Base-by-base conservation (phyloP, 1,140 invertebrate species). In the Heliconius himera region DNA sequence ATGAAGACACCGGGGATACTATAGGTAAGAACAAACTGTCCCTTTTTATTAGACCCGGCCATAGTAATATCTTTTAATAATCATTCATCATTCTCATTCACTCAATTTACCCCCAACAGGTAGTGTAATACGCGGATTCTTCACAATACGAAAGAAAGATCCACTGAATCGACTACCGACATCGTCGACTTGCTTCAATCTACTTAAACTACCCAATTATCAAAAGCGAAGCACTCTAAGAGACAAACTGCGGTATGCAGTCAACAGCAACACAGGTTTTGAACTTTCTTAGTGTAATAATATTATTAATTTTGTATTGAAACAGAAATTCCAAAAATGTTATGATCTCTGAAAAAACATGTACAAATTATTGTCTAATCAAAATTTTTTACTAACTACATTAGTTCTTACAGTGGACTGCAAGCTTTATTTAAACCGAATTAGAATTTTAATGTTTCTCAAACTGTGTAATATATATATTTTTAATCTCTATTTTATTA, bases 141-240 rank as follows among this genome's bases (percentile, higher is more conserved):
- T 99, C 87, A 99, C 99, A 38, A 99, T 99, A 85, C 95, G 98
- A 49, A 99, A 99, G 89, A 98, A 98, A 89, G 99, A 99, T 95
- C 98, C 99, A 0, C 97, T 99, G 73, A 98, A 99, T 90, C 96
- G 99, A 46, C 96, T 99, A 51, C 99, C 99, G 36, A 99, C 99
- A 0, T 99, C 99, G 0, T 99, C 99, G 0, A 99, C 99, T 0
- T 99, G 99, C 92, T 99, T 99, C 94, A 99, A 99, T 95, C 96
- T 99, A 38, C 96, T 99, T 18, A 99, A 99, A 92, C 95, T 99
- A 85, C 99, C 99, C 75, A 99, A 99, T 94, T 99, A 99, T 93
- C 98, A 99, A 90, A 99, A 99, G 92, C 98, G 99, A 89, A 97
- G 97, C 83, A 99, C 98, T 2, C 94, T 99, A 13, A 95, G 98